Evolutionary conservation across 2,113 vertebrate genomes (phyloP), one percentile per base, ranked within the genome.

Genomic region (Tamias sibiricus): DNA sequence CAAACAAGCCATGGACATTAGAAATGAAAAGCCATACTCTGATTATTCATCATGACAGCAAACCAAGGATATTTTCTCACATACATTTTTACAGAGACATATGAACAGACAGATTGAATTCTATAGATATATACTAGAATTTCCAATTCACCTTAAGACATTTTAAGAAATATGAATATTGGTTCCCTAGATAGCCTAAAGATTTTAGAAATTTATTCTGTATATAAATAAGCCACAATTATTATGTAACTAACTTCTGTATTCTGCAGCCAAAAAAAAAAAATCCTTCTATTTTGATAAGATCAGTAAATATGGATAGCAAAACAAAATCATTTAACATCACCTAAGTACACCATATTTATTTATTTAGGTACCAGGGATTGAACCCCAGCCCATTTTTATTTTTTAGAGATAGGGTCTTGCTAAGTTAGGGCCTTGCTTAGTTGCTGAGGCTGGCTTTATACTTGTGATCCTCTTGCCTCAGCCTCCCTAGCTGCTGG

Each of bases 91-190:
- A 92, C 37, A 66, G 72, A 79, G 69, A 77, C 75, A 69, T 52
- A 62, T 89, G 64, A 35, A 84, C n/a, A 84, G 57, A 62, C 14
- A 72, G 92, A 77, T 20, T 89, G n/a, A 94, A 74, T 79, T 40
- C 40, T 80, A 49, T 77, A 47, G 37, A 57, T 89, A 74, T n/a
- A 79, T 49, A n/a, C 4, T 80, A 32, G 47, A 88, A 79, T 88
- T 94, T 88, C 19, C 49, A 92, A 92, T 80, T 74, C 40, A 84
- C 35, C 54, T 69, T 16, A 84, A 94, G 49, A 62, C 24, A 59
- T 69, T 76, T 87, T 83, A n/a, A 77, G 32, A 87, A 83, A 77
- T 71, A 35, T 64, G 84, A 91, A 94, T 92, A 86, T 80, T 93
- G 54, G 44, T 54, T 83, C 9, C 30, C 20, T 79, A 10, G 42